Percentiles rank a stretch among this genome's conserved stretches.
These are phyloP conservation scores for Choristoneura fumiferana DNA, from an alignment of 1,140 invertebrate species.

Conservation along the genomic window DNA sequence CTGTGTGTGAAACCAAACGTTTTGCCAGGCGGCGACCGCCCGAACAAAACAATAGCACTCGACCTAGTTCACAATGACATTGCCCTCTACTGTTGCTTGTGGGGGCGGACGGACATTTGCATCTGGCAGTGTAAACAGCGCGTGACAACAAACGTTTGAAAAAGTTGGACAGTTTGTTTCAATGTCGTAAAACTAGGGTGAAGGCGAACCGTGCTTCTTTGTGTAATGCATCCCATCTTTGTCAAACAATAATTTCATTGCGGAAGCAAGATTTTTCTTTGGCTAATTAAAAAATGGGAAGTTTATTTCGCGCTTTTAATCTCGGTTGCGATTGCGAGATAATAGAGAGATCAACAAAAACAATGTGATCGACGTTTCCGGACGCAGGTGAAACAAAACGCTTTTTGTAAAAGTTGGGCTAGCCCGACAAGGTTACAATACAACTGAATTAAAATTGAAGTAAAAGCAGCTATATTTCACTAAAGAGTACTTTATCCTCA, in stretches of 20 bases:
- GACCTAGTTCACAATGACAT: slow-evolving; percentile 42
- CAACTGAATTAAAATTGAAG: no score
- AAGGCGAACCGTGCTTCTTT: slow-evolving; percentile 32
- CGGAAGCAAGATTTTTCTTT: background rate
- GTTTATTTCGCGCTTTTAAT: background rate
- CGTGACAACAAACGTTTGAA: slow-evolving; percentile 25
- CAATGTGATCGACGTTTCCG: background rate
- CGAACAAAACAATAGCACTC: slow-evolving; percentile 58
- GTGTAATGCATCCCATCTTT: slow-evolving; percentile 23
- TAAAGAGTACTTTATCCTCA: no score
- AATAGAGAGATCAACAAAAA: background rate
- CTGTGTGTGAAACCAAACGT: slow-evolving; percentile 45
- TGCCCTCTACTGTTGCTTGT: slow-evolving; percentile 34
- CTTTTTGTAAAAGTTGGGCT: background rate
- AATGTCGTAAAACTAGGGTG: slow-evolving; percentile 39
- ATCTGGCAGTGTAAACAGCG: slow-evolving; percentile 37
- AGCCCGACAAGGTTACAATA: no score
- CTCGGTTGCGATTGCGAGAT: background rate
- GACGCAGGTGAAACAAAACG: slow-evolving; percentile 6
- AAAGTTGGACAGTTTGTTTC: slow-evolving; percentile 43
- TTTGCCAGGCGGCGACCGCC: slow-evolving; percentile 42
- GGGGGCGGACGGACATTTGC: slow-evolving; percentile 31
- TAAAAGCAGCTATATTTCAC: no score
- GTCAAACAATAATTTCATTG: slow-evolving; percentile 10
- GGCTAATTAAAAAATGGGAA: slow-evolving; percentile 17